phyloP scores from a whole-genome alignment of 2,797 vertebrate species.

The Coluber constrictor region DNA sequence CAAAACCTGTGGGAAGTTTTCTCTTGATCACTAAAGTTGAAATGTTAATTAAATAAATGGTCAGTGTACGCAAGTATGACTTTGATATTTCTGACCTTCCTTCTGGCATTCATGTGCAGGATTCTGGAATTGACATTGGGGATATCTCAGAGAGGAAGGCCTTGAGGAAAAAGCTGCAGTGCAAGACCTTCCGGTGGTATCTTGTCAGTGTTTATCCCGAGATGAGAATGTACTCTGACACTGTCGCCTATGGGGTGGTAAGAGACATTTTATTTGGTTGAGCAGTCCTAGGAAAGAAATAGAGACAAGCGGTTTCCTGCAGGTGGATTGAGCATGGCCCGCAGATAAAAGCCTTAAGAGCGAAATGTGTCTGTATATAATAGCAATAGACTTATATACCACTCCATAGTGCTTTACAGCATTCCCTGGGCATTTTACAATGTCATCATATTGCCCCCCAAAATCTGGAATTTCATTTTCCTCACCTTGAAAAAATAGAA shows the following conservation, averaged over 20 bases:
- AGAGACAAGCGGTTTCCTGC: neutral
- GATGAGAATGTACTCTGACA: constrained; percentile 97
- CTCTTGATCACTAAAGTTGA: neutral
- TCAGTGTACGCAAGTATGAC: neutral
- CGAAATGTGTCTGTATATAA: neutral
- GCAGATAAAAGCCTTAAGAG: constrained; percentile 1
- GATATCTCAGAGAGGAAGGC: constrained; percentile 93
- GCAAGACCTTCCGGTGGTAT: constrained; percentile 98
- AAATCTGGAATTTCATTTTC: neutral
- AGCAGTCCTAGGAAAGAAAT: neutral
- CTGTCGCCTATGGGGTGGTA: constrained; percentile 91
- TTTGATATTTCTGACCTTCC: neutral
- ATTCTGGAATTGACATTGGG: constrained; percentile 94
- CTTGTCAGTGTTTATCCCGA: constrained; percentile 96
- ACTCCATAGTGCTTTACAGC: neutral
- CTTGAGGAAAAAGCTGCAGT: constrained; percentile 90
- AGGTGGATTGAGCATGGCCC: neutral
- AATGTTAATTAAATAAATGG: neutral
- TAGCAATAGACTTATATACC: neutral
- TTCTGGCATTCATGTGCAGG: constrained; percentile 68
- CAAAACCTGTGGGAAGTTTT: neutral
- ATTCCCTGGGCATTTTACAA: neutral
- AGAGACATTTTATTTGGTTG: constrained; percentile 58
- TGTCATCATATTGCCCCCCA: neutral
- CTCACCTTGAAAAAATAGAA: neutral